phyloP scores from a whole-genome alignment of 2,797 vertebrate genomes.

The Oryzias sinensis region DNA sequence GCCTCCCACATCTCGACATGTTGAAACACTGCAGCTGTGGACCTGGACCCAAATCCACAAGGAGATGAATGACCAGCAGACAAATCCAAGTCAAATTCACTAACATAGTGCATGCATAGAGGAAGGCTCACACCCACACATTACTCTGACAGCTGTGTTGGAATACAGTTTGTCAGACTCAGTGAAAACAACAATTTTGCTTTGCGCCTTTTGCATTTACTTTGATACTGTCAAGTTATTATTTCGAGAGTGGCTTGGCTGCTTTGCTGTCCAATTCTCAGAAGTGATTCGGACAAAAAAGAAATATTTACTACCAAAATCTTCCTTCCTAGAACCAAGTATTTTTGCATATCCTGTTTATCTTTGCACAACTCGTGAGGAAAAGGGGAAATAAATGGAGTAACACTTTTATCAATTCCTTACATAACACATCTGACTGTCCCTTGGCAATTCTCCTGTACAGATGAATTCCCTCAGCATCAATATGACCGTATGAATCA shows the following conservation, averaged over 20 bases:
- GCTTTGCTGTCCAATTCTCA: constrained; percentile 1
- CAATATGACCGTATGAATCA: constrained; percentile 57
- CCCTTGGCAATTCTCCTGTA: constrained; percentile 39
- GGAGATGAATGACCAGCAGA: too few species aligned
- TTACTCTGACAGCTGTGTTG: neutral
- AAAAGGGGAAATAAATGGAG: neutral
- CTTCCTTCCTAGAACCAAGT: neutral
- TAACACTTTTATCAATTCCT: constrained; percentile 26
- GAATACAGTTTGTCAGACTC: neutral
- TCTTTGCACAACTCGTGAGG: too few species aligned
- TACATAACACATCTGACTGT: constrained; percentile 41
- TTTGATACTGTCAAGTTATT: neutral
- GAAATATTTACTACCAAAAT: neutral
- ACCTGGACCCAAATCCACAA: too few species aligned
- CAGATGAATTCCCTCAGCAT: constrained; percentile 69
- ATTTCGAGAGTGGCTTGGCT: too few species aligned
- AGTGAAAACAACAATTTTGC: neutral
- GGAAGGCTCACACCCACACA: neutral
- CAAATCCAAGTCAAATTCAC: neutral
- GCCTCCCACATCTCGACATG: too few species aligned
- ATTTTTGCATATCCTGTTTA: neutral
- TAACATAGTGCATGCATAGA: neutral
- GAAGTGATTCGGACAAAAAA: neutral
- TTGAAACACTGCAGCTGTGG: too few species aligned
- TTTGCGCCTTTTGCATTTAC: neutral